A percentile compares a stretch with the other conserved stretches of the same genome.
Conservation (phyloP, 92 coral and sea anemone genomes). For the Epizoanthus stellaris region DNA sequence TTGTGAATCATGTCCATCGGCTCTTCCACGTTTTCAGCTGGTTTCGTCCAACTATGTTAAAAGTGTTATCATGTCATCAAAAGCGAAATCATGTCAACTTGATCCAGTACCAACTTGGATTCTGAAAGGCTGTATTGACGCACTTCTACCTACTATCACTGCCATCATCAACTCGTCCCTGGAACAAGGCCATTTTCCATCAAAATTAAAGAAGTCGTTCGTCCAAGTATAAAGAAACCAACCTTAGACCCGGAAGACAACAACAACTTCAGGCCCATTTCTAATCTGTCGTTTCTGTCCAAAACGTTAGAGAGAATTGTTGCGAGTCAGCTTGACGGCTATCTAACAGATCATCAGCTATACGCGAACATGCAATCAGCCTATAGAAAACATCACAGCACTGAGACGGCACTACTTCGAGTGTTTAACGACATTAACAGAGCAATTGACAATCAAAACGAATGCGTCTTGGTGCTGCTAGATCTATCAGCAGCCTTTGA, state of each 20-base stretch:
- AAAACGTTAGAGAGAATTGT: slow-evolving; percentile 32
- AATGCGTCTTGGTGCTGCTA: slow-evolving; percentile 33
- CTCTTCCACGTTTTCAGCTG: slow-evolving; percentile 15
- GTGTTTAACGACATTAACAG: slow-evolving; percentile 29
- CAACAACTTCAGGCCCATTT: slow-evolving; percentile 42
- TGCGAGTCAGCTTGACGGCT: slow-evolving; percentile 7
- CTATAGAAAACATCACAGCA: neutral
- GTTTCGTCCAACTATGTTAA: slow-evolving; percentile 19
- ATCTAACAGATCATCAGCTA: slow-evolving; percentile 37
- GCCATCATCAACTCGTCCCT: slow-evolving; percentile 35
- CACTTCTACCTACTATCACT: slow-evolving; percentile 47
- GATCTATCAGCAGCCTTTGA: slow-evolving; percentile 27
- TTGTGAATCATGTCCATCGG: slow-evolving; percentile 14
- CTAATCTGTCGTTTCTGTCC: slow-evolving; percentile 38
- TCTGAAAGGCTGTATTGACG: neutral
- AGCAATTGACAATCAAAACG: slow-evolving; percentile 33
- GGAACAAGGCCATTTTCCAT: slow-evolving; percentile 27
- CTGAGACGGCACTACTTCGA: slow-evolving; percentile 19
- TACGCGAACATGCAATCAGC: neutral
- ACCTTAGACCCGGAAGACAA: slow-evolving; percentile 33
- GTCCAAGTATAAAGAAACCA: too few species aligned
- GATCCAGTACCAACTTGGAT: slow-evolving; percentile 43
- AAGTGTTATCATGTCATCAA: slow-evolving; percentile 37
- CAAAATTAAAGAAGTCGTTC: slow-evolving; percentile 26
- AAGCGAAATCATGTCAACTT: slow-evolving; percentile 38